Percentiles rank a stretch among this genome's conserved stretches.
Conservation (phyloP, 2,888 invertebrate genomes). For the Acanthococcus lagerstroemiae region DNA sequence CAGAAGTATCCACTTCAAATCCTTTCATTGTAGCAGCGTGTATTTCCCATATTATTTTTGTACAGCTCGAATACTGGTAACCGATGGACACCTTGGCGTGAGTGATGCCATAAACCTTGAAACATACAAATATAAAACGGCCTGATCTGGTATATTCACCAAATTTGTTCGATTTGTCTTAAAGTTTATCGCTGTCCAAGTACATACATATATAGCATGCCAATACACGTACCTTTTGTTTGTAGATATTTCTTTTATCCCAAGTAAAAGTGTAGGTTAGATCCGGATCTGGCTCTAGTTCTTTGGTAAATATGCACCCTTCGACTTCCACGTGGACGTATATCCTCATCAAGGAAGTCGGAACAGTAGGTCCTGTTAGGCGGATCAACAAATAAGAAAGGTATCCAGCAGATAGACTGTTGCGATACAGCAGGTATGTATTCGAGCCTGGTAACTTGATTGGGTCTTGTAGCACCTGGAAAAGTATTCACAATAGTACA, state of each 20-base stretch:
- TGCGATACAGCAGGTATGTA: slow-evolving; percentile 88
- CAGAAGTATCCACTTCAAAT: slow-evolving; percentile 91
- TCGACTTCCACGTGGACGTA: slow-evolving; percentile 88
- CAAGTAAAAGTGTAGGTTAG: slow-evolving; percentile 93
- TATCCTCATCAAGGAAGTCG: slow-evolving; percentile 71
- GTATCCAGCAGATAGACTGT: slow-evolving; percentile 88
- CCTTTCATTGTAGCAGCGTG: slow-evolving; percentile 89
- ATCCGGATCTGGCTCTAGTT: slow-evolving; percentile 92
- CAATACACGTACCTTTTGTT: slow-evolving; percentile 61
- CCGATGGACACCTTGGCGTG: slow-evolving; percentile 84
- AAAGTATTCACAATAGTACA: slow-evolving; percentile 33
- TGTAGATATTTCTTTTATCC: slow-evolving; percentile 96
- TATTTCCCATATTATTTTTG: slow-evolving; percentile 84
- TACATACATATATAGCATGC: too few species aligned
- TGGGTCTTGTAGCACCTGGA: slow-evolving; percentile 89
- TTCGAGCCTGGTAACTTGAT: slow-evolving; percentile 88
- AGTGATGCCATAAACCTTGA: slow-evolving; percentile 69
- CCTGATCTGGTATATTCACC: too few species aligned
- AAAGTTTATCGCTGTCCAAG: too few species aligned
- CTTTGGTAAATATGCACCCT: slow-evolving; percentile 81
- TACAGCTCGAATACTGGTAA: slow-evolving; percentile 84
- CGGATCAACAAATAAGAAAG: slow-evolving; percentile 85
- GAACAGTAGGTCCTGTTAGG: slow-evolving; percentile 68
- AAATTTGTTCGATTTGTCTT: too few species aligned
- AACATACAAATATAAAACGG: background rate